A percentile compares a stretch with the other conserved stretches of the same genome.
Evolutionary conservation across 2,797 vertebrate species (phyloP).

Genomic region (Erethizon dorsatum): DNA sequence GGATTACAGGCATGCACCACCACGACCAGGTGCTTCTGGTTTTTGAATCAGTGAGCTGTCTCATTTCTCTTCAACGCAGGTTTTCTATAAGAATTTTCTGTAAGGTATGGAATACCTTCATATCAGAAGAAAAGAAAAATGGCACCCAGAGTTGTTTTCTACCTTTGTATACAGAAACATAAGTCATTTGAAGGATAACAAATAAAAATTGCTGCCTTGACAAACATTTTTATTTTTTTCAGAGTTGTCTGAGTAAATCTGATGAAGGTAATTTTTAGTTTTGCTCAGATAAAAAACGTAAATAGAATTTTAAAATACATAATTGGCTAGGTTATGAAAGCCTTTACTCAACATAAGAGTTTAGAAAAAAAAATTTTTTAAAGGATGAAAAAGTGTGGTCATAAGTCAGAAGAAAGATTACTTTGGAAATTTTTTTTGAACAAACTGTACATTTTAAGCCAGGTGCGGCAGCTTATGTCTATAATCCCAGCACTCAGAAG

Average conservation of each 20-base stretch:
- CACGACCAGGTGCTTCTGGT: background rate
- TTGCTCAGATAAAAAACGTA: conserved; percentile 34
- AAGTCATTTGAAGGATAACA: conserved; percentile 21
- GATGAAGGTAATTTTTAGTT: background rate
- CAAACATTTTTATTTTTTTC: background rate
- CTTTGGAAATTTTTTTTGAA: conserved; percentile 10
- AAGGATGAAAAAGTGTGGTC: background rate
- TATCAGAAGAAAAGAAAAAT: conserved; percentile 4
- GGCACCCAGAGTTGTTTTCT: conserved; percentile 27
- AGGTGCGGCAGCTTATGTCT: background rate
- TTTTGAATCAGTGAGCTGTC: background rate
- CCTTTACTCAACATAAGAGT: background rate
- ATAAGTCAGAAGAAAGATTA: background rate
- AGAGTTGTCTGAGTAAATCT: background rate
- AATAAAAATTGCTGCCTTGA: background rate
- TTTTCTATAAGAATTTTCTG: conserved; percentile 46
- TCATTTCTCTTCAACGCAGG: background rate
- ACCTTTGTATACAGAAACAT: background rate
- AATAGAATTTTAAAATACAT: background rate
- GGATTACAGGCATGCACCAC: background rate
- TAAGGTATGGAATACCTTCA: conserved; percentile 5
- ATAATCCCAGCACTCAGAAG: background rate
- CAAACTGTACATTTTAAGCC: background rate
- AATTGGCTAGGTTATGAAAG: background rate
- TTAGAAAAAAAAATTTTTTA: conserved; percentile 2